A percentile compares a stretch with the other conserved stretches of the same genome.
phyloP scores from a whole-genome alignment of 2,888 invertebrate species.

The Coremacera marginata region DNA sequence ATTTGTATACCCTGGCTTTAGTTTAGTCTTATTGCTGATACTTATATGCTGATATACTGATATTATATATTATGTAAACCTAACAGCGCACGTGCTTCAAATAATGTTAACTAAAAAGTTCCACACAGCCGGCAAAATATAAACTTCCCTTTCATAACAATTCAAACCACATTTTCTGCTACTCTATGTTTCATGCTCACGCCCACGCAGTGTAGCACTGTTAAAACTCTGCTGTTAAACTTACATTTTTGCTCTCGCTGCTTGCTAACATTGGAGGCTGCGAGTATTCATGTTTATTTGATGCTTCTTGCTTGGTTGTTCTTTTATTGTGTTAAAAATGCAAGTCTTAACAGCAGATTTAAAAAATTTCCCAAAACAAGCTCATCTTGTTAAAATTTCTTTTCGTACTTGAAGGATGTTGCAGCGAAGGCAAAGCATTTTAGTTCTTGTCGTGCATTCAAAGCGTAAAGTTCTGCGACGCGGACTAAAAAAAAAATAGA shows the following conservation, averaged over 20 bases:
- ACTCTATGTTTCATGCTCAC: not conserved
- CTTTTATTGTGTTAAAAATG: not conserved
- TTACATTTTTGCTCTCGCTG: not conserved
- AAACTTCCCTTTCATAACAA: no score
- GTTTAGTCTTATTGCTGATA: no score
- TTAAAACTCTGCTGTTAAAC: not conserved
- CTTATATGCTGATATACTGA: no score
- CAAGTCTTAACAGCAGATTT: not conserved
- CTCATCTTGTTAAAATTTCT: not conserved
- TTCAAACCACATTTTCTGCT: not conserved
- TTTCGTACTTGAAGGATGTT: not conserved
- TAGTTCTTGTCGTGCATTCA: slow-evolving; percentile 21
- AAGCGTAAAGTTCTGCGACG: not conserved
- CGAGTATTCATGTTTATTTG: not conserved
- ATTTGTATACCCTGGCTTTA: no score
- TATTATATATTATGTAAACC: no score
- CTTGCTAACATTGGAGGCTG: not conserved
- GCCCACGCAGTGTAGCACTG: not conserved
- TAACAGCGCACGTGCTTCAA: slow-evolving; percentile 2
- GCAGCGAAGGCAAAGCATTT: not conserved
- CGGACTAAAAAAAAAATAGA: not conserved
- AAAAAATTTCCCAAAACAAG: slow-evolving; percentile 1
- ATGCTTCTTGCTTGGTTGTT: no score
- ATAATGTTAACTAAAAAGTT: not conserved
- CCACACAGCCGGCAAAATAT: no score